Conservation (phyloP, 2,797 vertebrate species). For the Tachyglossus aculeatus region DNA sequence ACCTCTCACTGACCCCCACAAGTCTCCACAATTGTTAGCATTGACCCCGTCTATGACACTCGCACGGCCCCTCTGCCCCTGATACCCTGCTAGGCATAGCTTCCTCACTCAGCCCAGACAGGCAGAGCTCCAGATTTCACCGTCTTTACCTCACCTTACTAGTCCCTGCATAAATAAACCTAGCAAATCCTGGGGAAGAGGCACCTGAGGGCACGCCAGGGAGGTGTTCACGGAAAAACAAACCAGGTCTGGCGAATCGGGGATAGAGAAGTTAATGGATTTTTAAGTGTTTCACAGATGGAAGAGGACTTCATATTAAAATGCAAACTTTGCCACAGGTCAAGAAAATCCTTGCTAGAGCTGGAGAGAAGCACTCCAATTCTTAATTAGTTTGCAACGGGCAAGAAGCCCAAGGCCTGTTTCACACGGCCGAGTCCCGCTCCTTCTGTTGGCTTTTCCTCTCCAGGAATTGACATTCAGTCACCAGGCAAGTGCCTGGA, state of each 20-base stretch:
- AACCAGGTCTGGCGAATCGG: background rate
- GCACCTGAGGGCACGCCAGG: background rate
- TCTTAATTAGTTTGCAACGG: background rate
- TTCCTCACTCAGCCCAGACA: too few relatives aligned
- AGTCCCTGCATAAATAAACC: conserved; percentile 17
- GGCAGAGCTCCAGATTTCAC: too few relatives aligned
- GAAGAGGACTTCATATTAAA: background rate
- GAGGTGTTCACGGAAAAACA: conserved; percentile 2
- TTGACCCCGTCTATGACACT: too few relatives aligned
- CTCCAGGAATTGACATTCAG: background rate
- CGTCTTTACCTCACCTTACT: conserved; percentile 25
- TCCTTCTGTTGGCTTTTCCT: background rate
- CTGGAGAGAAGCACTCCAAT: background rate
- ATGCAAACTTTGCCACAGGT: background rate
- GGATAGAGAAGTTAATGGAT: background rate
- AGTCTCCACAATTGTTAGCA: too few relatives aligned
- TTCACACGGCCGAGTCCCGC: background rate
- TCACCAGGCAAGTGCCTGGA: background rate
- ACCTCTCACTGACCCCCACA: too few relatives aligned
- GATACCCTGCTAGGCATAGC: too few relatives aligned
- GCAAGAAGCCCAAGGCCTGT: background rate
- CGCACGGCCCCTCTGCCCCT: too few relatives aligned
- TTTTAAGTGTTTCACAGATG: background rate
- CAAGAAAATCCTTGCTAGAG: background rate
- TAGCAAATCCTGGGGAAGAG: background rate